Evolutionary conservation across 2,888 invertebrate genomes (phyloP).

Genomic region (Operophtera brumata): DNA sequence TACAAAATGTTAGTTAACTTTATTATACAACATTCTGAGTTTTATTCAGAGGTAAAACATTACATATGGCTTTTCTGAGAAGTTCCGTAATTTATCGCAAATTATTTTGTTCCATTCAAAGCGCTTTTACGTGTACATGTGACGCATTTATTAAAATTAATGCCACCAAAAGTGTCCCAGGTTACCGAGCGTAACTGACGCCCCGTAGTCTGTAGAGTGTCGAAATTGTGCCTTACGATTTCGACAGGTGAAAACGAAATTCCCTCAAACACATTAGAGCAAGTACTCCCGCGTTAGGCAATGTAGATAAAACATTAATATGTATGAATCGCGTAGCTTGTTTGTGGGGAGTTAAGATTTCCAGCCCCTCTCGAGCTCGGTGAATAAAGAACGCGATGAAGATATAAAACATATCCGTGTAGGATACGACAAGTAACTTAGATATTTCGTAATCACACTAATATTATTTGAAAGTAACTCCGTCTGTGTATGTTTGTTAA

Average conservation of each 20-base stretch:
- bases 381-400: conserved; percentile 61
- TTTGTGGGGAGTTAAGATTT: conserved; percentile 71
- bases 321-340: conserved; percentile 69
- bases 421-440: no score
- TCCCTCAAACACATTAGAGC: conserved; percentile 67
- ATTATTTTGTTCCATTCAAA: conserved; percentile 25
- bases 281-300: conserved; percentile 59
- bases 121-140: conserved; percentile 24
- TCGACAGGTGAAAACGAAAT: conserved; percentile 61
- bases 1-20: background rate
- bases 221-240: conserved; percentile 47
- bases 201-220: conserved; percentile 20
- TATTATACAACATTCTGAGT: conserved; percentile 3
- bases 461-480: no score
- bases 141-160: conserved; percentile 33
- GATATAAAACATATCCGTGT: no score
- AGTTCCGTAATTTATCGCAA: conserved; percentile 18
- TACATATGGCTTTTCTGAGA: conserved; percentile 14
- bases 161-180: conserved; percentile 29
- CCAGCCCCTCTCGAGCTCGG: conserved; percentile 56
- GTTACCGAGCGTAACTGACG: conserved; percentile 33
- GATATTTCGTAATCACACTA: no score
- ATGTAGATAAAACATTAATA: conserved; percentile 76
- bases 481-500: no score
- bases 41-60: conserved; percentile 7